Base-by-base conservation (phyloP, 2,888 invertebrate species). In the Ptychoptera contaminata region DNA sequence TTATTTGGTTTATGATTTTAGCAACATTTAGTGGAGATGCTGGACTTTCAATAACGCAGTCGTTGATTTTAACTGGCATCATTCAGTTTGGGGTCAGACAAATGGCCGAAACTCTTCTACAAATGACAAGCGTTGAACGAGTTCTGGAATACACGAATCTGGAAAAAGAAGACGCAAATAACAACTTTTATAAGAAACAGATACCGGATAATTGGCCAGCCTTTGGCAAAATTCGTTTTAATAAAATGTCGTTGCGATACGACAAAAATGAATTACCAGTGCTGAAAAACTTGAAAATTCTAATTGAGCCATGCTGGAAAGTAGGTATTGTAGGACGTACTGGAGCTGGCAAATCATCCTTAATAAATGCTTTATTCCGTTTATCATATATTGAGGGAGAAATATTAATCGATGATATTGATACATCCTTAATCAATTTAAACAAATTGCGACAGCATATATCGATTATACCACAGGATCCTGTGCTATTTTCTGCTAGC, bases 261-360 rank as follows among this genome's bases (percentile, higher is more conserved):
- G 62, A 68, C 38, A 66, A 69, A 1, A 67, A 70, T 1, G 70
- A 70, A 14, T 60, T 72, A 1, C 76, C 82, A 1, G 82, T 88
- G 9, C 70, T 92, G 4, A 85, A 79, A 53, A 72, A 81, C 56
- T 67, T 86, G 11, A 80, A 76, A 54, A 64, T 86, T 39, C 59
- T 65, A 1, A 77, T 87, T 44, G 70, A 79, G 55, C 72, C 79
- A 35, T 77, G 75, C 46, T 68, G 66, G 51, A 61, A 85, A 79
- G 74, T 85, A 46, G 85, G 85, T 11, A 80, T 86, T 51, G 83
- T 85, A 5, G 87, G 87, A 2, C 70, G 87, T 44, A 88, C 88
- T 0, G 88, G 88, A 2, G 87, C 87, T 2, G 88, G 87, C 1
- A 85, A 85, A 61, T 82, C 82, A 0, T 83, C 83, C 0, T 64